Evolutionary conservation across 2,113 vertebrate species (phyloP), one percentile per base, ranked within the genome.

Genomic region (Lasiurus cinereus): DNA sequence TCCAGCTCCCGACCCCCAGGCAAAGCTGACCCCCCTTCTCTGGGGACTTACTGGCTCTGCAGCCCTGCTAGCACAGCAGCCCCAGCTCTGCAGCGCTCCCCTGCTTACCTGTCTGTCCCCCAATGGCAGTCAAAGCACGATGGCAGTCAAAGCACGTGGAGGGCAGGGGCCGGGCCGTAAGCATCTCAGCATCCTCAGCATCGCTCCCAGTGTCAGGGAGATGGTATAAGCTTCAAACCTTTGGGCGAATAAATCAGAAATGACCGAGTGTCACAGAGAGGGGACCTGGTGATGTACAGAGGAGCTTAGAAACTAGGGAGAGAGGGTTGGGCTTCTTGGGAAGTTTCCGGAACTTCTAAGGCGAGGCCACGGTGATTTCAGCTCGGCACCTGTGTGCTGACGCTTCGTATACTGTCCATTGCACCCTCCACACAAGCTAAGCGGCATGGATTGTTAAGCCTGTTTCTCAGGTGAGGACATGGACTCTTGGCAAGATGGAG

Each of bases 291-390:
- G 46, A 77, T 67, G 59, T 13, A 69, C 5, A 85, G 83, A 70
- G 48, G 8, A 90, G 80, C 80, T 88, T 39, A 39, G 43, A 43
- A 59, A 64, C 48, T 43, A 56, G 18, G 16, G 39, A 66, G 54
- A 50, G n/a, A 4, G 46, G 8, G 5, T 69, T 79, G 94, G 96
- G 56, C 86, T 78, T 93, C 56, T 85, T 31, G 43, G 29, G 64
- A 13, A 91, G 66, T 59, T 78, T 91, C 48, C 79, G 52, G 46
- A 78, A 21, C 21, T 36, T 22, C 59, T 79, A 74, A 27, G n/a
- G 31, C 15, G 54, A 39, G 14, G 50, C 52, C 50, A 46, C 39
- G 46, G 29, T 54, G 67, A 89, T 36, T 86, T 80, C 77, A 70
- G 72, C 74, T 77, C 8, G 27, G 36, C 11, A 59, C n/a, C 6